A percentile compares a stretch with the other conserved stretches of the same genome.
Conservation (phyloP, 1,140 invertebrate species). For the Dysdera silvatica region DNA sequence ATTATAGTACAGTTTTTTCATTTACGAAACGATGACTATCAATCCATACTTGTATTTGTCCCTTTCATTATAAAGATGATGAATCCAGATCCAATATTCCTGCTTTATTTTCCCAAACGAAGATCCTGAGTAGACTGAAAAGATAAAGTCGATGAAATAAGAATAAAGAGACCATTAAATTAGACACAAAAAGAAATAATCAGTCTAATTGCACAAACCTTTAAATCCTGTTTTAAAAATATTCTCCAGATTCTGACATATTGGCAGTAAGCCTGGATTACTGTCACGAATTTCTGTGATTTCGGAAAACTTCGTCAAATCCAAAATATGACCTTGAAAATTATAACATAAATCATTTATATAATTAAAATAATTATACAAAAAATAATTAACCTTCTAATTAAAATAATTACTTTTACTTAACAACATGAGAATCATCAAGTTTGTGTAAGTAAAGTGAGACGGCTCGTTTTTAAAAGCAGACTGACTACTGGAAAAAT, state of each 20-base stretch:
- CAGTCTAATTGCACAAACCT: background rate
- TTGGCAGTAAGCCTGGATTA: slow-evolving; percentile 6
- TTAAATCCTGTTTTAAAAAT: slow-evolving; percentile 24
- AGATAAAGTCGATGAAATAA: background rate
- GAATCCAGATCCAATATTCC: slow-evolving; percentile 23
- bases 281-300: slow-evolving; percentile 11
- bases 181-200: background rate
- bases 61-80: slow-evolving; percentile 14
- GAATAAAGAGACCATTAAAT: background rate
- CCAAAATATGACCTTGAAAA: slow-evolving; percentile 11
- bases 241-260: slow-evolving; percentile 20
- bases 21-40: too few relatives aligned
- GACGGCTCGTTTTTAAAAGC: too few relatives aligned
- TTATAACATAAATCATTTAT: too few relatives aligned
- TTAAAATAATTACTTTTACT: too few relatives aligned
- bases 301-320: slow-evolving; percentile 4
- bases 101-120: slow-evolving; percentile 21
- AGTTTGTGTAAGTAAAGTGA: too few relatives aligned
- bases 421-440: too few relatives aligned
- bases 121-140: background rate
- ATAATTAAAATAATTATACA: too few relatives aligned
- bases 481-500: too few relatives aligned
- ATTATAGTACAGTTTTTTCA: too few relatives aligned
- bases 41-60: slow-evolving; percentile 12
- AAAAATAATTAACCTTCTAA: too few relatives aligned